Evolutionary conservation across 2,113 vertebrate species (phyloP), one percentile per base, ranked within the genome.

Genomic region (Chauna torquata): DNA sequence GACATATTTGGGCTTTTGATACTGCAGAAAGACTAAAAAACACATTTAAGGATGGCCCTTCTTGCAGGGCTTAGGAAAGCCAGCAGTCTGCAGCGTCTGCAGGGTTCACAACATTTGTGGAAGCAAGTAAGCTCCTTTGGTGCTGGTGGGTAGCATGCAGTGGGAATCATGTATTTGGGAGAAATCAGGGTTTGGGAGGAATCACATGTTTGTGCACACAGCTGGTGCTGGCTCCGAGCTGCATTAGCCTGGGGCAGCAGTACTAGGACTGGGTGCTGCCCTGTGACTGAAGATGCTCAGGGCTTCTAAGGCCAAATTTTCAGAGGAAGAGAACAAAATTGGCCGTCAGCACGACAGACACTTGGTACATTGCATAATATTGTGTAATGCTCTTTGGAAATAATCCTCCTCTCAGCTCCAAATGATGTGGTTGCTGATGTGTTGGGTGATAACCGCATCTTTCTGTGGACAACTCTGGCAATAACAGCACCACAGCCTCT

Each of bases 1-100:
- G 34, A 80, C 52, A 90, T 66, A 38, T 76, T 92, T 70, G n/a
- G 49, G 45, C 25, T 90, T 97, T 95, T 95, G 89, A 91, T 93
- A 54, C 54, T 87, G 27, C 7, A 69, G 57, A 86, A 88, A 64
- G 55, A 79, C 16, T 9, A 54, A 61, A 87, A 72, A 82, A 77
- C 50, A 42, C 70, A 45, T 79, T 91, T 66, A 34, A 58, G 45
- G n/a, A 66, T 11, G 64, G 45, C 28, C 32, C 12, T 87, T 91
- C 61, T 79, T 84, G 27, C 2, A 3, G 38, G 52, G 15, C 52
- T 71, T 86, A 9, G 9, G 71, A 86, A 88, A 89, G 52, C 75
- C 57, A 65, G 23, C 27, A 40, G 17, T 24, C 44, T n/a, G 8
- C 69, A 79, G 27, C 1, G 4, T 68, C 88, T 78, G 28, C 47